Conservation (phyloP, 2,113 vertebrate species). For the Coracopsis vasa region DNA sequence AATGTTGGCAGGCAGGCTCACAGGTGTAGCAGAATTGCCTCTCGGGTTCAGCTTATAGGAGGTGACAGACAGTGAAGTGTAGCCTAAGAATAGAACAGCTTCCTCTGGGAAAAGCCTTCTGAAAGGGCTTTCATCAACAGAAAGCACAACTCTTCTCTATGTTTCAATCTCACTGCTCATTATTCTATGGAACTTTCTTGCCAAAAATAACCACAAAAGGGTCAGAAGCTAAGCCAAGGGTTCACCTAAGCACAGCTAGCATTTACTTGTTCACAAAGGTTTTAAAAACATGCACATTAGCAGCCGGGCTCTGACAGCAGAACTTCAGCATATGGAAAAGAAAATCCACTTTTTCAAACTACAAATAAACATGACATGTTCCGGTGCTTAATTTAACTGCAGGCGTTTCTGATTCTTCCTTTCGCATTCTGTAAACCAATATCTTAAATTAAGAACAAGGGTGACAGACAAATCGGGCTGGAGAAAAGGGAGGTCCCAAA, state of each 20-base stretch:
- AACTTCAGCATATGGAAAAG: neutral
- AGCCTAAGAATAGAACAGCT: neutral
- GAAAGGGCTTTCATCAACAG: neutral
- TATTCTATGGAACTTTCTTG: neutral
- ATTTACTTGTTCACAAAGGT: neutral
- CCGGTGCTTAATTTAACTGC: neutral
- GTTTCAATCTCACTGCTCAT: neutral
- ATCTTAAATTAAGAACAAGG: slow-evolving; percentile 1
- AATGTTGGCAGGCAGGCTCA: neutral
- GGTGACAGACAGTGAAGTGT: neutral
- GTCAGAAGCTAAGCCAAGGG: slow-evolving; percentile 1
- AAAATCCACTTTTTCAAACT: neutral
- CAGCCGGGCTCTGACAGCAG: neutral
- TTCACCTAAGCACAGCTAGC: neutral
- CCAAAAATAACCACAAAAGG: neutral
- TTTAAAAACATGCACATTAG: neutral
- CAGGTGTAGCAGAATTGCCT: neutral
- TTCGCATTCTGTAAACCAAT: neutral
- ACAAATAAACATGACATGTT: neutral
- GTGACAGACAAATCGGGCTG: neutral
- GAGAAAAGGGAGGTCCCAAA: neutral
- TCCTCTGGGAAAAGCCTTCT: neutral
- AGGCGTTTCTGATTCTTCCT: neutral
- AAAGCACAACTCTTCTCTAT: neutral
- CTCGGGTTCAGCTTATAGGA: neutral